phyloP scores from a whole-genome alignment of 2,888 invertebrate species.

The Agrochola lota region DNA sequence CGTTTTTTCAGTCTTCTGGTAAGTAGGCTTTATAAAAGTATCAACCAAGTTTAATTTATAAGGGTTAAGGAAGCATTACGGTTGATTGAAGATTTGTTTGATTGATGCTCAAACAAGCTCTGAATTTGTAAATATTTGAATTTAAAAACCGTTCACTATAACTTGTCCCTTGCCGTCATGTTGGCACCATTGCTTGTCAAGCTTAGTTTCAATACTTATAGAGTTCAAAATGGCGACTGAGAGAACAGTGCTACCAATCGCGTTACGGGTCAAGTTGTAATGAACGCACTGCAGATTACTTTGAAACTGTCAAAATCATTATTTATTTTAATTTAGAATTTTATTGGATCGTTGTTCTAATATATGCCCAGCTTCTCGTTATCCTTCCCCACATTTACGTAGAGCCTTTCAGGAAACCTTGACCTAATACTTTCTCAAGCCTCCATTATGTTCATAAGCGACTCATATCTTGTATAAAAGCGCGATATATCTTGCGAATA shows the following conservation, averaged over 20 bases:
- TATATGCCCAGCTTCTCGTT: background rate
- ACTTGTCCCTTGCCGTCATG: too few relatives aligned
- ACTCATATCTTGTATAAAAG: slow-evolving; percentile 42
- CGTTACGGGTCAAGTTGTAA: too few relatives aligned
- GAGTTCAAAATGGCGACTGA: too few relatives aligned
- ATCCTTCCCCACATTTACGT: slow-evolving; percentile 9
- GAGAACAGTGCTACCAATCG: too few relatives aligned
- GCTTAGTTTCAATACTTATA: too few relatives aligned
- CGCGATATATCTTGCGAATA: slow-evolving; percentile 42
- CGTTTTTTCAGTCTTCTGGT: background rate
- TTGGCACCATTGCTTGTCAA: too few relatives aligned
- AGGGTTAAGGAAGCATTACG: background rate
- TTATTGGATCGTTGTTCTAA: background rate
- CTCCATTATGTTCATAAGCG: slow-evolving; percentile 17
- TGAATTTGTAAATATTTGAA: background rate
- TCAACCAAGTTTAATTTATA: background rate
- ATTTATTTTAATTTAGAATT: background rate
- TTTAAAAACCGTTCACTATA: too few relatives aligned
- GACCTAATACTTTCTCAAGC: slow-evolving; percentile 25
- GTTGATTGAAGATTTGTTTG: background rate
- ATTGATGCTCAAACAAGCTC: background rate
- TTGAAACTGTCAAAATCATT: background rate
- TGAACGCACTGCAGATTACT: background rate
- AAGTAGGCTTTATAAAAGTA: background rate
- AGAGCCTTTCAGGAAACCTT: slow-evolving; percentile 15